phyloP scores from a whole-genome alignment of 2,113 vertebrate genomes.

The Gallinago paraguaiae region DNA sequence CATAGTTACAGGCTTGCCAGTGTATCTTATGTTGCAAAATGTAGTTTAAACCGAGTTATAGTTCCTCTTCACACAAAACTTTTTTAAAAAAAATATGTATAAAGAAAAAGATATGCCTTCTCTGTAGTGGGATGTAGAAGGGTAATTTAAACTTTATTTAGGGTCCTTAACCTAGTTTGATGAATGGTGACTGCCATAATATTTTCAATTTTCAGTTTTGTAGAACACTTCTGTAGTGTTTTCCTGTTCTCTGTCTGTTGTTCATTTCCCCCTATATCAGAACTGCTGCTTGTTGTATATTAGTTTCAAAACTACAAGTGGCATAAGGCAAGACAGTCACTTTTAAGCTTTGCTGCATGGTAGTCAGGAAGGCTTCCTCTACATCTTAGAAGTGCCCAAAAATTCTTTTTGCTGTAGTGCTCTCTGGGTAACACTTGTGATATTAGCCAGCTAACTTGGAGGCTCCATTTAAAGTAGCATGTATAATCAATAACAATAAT shows the following conservation, averaged over 20 bases:
- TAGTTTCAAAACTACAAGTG: neutral
- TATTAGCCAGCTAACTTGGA: neutral
- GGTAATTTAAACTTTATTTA: neutral
- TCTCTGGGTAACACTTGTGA: neutral
- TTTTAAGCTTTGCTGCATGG: neutral
- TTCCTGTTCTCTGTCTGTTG: neutral
- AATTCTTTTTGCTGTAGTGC: neutral
- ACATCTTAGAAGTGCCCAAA: neutral
- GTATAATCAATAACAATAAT: neutral
- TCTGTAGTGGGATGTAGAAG: neutral
- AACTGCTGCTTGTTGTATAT: neutral
- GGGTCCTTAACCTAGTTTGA: neutral
- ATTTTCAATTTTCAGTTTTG: neutral
- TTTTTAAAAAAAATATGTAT: neutral
- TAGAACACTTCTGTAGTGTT: neutral
- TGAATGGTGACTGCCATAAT: neutral
- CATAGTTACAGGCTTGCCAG: rapidly evolving
- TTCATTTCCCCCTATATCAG: neutral
- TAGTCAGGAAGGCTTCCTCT: neutral
- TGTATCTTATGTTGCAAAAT: neutral
- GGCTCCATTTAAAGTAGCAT: neutral
- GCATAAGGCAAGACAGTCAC: neutral
- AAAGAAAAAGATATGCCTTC: neutral
- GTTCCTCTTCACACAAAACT: neutral
- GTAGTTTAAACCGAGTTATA: neutral